phyloP scores from a whole-genome alignment of 2,113 vertebrate genomes.

The Galeopterus variegatus region DNA sequence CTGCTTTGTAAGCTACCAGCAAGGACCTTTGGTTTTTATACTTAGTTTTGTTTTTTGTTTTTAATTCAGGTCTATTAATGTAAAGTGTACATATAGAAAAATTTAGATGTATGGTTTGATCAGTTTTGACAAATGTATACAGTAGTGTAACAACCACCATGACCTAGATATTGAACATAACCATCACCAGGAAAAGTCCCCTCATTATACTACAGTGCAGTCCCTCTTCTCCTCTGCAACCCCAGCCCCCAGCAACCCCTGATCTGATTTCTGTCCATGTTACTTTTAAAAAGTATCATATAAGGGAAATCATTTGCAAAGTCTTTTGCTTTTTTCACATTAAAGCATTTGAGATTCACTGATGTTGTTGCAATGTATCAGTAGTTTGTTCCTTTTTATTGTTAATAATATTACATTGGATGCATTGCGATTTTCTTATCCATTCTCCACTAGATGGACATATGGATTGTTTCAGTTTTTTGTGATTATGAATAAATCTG shows the following conservation, averaged over 20 bases:
- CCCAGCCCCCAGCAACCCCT: not conserved
- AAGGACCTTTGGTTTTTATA: not conserved
- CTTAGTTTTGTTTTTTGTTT: not conserved
- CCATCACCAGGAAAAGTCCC: not conserved
- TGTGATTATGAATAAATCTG: not conserved
- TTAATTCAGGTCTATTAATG: not conserved
- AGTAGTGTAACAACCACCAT: not conserved
- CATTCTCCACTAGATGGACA: not conserved
- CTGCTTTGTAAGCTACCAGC: not conserved
- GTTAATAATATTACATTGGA: not conserved
- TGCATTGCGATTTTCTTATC: not conserved
- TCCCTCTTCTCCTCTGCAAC: not conserved
- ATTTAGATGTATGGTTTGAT: not conserved
- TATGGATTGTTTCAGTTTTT: not conserved
- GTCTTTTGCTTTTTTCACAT: not conserved
- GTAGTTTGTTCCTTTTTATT: not conserved
- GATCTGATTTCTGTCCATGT: not conserved
- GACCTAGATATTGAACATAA: not conserved
- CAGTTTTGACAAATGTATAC: not conserved
- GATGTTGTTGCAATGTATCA: not conserved
- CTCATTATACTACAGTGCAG: not conserved
- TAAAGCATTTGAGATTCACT: not conserved
- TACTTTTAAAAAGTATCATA: slow-evolving; percentile 1
- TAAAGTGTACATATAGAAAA: not conserved
- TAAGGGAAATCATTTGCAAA: not conserved